Percentiles rank a stretch among this genome's conserved stretches.
phyloP scores from a whole-genome alignment of 1,140 invertebrate species.

The Rhizoglyphus robini region DNA sequence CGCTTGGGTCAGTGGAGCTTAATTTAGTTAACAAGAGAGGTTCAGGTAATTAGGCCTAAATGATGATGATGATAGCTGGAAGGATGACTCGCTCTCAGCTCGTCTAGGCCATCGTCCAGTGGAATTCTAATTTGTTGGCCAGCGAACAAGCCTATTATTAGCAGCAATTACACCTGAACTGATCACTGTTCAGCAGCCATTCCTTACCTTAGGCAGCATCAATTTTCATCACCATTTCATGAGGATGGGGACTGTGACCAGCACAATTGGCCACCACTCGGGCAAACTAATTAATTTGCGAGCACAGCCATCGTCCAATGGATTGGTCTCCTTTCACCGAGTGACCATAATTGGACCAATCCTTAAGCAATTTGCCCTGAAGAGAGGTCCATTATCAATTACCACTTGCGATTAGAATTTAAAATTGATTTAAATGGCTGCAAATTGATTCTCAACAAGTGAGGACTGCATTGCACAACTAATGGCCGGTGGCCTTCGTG shows the following conservation, averaged over 20 bases:
- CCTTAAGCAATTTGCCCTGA: neutral
- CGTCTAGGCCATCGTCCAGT: neutral
- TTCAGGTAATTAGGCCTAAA: constrained; percentile 12
- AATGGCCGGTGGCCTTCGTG: too few relatives aligned
- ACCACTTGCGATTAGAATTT: neutral
- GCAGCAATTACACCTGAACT: neutral
- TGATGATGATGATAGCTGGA: constrained; percentile 10
- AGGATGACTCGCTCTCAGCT: neutral
- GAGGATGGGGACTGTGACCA: neutral
- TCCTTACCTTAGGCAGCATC: neutral
- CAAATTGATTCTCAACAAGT: neutral
- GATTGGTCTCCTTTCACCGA: neutral
- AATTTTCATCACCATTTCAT: neutral
- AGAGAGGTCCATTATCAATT: neutral
- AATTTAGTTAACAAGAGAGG: constrained; percentile 11
- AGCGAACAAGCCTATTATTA: neutral
- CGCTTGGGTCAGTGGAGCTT: neutral
- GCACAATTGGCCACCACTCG: neutral
- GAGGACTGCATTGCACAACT: neutral
- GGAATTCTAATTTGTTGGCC: neutral
- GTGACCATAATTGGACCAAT: neutral
- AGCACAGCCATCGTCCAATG: neutral
- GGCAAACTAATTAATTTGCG: neutral
- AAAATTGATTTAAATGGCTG: neutral
- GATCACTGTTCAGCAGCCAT: too few relatives aligned